A percentile compares a stretch with the other conserved stretches of the same genome.
These are phyloP conservation scores for Pachymerium ferrugineum DNA, from an alignment of 2,888 invertebrate species.

Conservation along the genomic window DNA sequence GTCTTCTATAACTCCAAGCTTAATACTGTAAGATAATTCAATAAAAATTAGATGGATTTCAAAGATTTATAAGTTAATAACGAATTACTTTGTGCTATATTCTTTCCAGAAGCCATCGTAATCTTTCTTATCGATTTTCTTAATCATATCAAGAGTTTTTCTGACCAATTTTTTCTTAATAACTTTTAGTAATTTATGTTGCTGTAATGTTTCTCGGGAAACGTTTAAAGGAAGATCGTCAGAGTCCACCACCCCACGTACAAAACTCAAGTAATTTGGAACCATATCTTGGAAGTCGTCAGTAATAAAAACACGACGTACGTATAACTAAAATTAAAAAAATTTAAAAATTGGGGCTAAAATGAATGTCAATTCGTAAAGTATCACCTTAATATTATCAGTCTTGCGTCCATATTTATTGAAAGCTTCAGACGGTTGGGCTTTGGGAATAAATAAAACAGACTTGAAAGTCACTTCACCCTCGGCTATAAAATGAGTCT, in stretches of 20 bases:
- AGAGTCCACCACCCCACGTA: conserved; percentile 95
- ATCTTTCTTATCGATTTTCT: conserved; percentile 84
- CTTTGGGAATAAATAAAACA: conserved; percentile 84
- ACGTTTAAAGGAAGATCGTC: conserved; percentile 98
- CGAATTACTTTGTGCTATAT: conserved; percentile 80
- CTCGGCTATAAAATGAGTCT: conserved; percentile 95
- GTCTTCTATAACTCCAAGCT: conserved; percentile 96
- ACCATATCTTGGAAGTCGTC: conserved; percentile 99
- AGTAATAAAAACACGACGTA: conserved; percentile 96
- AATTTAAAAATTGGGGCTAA: background rate
- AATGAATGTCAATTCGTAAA: background rate
- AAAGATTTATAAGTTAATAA: background rate
- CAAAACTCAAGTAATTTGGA: conserved; percentile 93
- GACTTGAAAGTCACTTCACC: conserved; percentile 99
- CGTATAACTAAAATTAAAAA: conserved; percentile 66
- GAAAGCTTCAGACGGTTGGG: conserved; percentile 88
- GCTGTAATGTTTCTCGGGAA: conserved; percentile 94
- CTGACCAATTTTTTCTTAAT: conserved; percentile 98
- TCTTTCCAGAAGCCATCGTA: conserved; percentile 98
- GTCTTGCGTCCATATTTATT: conserved; percentile 90
- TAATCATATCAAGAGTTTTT: conserved; percentile 96
- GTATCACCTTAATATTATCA: conserved; percentile 75
- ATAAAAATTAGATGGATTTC: background rate
- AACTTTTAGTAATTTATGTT: conserved; percentile 96
- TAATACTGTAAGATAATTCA: conserved; percentile 59